A percentile compares a stretch with the other conserved stretches of the same genome.
These are phyloP conservation scores for Microplitis deprimator DNA, from an alignment of 2,888 invertebrate species.

Conservation along the genomic window DNA sequence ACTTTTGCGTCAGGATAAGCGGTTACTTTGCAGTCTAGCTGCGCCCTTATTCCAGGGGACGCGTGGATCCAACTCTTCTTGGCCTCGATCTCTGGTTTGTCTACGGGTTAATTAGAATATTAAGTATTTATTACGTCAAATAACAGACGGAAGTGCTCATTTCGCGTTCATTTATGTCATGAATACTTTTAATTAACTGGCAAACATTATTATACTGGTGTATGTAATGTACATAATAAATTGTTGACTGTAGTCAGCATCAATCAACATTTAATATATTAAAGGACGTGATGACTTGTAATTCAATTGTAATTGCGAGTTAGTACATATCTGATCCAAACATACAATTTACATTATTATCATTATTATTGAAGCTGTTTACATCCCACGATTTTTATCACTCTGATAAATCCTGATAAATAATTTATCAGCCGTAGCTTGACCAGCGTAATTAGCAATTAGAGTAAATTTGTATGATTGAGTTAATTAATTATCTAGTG, in stretches of 20 bases:
- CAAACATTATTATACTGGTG: not conserved
- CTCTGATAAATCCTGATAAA: not conserved
- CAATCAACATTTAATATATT: slow-evolving; percentile 1
- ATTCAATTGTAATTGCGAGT: slow-evolving; percentile 5
- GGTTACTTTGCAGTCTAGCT: slow-evolving; percentile 79
- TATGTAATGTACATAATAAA: not conserved
- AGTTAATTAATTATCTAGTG: too few relatives aligned
- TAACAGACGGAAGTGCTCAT: slow-evolving; percentile 6
- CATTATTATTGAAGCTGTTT: not conserved
- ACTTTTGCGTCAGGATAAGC: slow-evolving; percentile 79
- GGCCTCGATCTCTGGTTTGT: slow-evolving; percentile 81
- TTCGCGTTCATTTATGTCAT: slow-evolving; percentile 6
- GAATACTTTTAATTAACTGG: slow-evolving; percentile 4
- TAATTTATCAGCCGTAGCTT: not conserved
- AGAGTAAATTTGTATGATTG: not conserved
- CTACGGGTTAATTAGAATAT: slow-evolving; percentile 69
- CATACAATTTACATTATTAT: slow-evolving; percentile 7
- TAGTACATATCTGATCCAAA: not conserved
- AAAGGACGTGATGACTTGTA: slow-evolving; percentile 5
- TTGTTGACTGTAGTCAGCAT: slow-evolving; percentile 10
- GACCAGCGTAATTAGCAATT: not conserved
- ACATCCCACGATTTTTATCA: not conserved
- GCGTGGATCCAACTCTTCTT: slow-evolving; percentile 82
- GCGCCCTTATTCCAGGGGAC: slow-evolving; percentile 79
- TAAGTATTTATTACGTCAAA: slow-evolving; percentile 13